These are phyloP conservation scores for Trisateles emortualis DNA, from an alignment of 2,888 invertebrate species.

Conservation along the genomic window DNA sequence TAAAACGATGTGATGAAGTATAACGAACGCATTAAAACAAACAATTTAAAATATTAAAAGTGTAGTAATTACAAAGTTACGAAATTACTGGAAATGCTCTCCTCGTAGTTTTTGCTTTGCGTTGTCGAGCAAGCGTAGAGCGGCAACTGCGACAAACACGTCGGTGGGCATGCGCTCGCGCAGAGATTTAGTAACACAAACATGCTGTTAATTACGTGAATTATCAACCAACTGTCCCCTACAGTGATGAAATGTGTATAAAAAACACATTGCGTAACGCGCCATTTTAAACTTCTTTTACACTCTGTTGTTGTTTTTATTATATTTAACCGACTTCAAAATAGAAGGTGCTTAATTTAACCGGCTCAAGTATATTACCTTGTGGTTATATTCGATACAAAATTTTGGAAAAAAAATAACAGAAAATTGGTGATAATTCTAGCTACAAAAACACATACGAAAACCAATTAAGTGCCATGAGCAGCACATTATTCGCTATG, in stretches of 20 bases:
- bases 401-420: too few relatives aligned
- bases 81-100: constrained; percentile 68
- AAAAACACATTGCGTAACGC: constrained; percentile 72
- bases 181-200: constrained; percentile 61
- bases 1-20: constrained; percentile 21
- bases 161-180: constrained; percentile 56
- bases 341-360: constrained; percentile 31
- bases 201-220: constrained; percentile 74
- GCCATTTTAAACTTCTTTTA: constrained; percentile 48
- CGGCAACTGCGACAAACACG: constrained; percentile 62
- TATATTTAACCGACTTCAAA: too few relatives aligned
- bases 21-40: constrained; percentile 30
- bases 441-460: too few relatives aligned
- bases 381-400: background rate
- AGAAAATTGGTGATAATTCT: too few relatives aligned
- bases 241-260: constrained; percentile 74
- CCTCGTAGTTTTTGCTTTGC: constrained; percentile 68
- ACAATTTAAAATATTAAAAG: constrained; percentile 52
- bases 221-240: constrained; percentile 71
- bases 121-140: constrained; percentile 13
- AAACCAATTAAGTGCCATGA: too few relatives aligned
- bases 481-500: too few relatives aligned
- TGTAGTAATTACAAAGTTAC: constrained; percentile 68
- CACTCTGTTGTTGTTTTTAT: constrained; percentile 34
- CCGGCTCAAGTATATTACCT: constrained; percentile 9